Evolutionary conservation across 1,140 invertebrate genomes (phyloP).

Genomic region (Pygmarrhopalites habei): DNA sequence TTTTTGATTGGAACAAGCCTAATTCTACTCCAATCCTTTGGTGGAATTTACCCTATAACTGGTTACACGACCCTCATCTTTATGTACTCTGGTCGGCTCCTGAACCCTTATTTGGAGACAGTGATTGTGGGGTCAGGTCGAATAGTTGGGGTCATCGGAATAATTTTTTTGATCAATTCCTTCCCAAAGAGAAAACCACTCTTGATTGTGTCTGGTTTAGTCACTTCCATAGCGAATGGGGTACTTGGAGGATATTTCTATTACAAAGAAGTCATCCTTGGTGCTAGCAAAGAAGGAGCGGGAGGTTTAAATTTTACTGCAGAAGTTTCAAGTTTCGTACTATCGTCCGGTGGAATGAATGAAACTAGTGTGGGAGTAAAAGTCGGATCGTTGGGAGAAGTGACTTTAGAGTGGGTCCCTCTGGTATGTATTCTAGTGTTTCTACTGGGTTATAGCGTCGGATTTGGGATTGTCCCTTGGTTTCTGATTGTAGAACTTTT

Average conservation of each 20-base stretch:
- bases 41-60: conserved; percentile 65
- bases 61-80: conserved; percentile 64
- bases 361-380: too few relatives aligned
- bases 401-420: conserved; percentile 38
- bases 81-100: conserved; percentile 39
- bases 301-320: neutral
- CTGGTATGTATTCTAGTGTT: conserved; percentile 38
- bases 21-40: conserved; percentile 71
- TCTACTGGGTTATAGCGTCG: conserved; percentile 35
- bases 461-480: conserved; percentile 43
- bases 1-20: conserved; percentile 56
- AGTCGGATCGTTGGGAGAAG: neutral
- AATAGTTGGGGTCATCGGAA: conserved; percentile 36
- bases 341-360: too few relatives aligned
- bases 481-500: conserved; percentile 30
- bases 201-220: conserved; percentile 37
- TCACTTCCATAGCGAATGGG: conserved; percentile 34
- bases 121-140: conserved; percentile 36
- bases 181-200: conserved; percentile 43
- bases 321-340: too few relatives aligned
- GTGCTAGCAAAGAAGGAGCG: too few relatives aligned
- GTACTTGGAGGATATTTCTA: conserved; percentile 40
- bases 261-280: conserved; percentile 26
- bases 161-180: conserved; percentile 44
- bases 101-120: conserved; percentile 38